phyloP scores from a whole-genome alignment of 2,113 vertebrate genomes.

The Tyrannus savana region DNA sequence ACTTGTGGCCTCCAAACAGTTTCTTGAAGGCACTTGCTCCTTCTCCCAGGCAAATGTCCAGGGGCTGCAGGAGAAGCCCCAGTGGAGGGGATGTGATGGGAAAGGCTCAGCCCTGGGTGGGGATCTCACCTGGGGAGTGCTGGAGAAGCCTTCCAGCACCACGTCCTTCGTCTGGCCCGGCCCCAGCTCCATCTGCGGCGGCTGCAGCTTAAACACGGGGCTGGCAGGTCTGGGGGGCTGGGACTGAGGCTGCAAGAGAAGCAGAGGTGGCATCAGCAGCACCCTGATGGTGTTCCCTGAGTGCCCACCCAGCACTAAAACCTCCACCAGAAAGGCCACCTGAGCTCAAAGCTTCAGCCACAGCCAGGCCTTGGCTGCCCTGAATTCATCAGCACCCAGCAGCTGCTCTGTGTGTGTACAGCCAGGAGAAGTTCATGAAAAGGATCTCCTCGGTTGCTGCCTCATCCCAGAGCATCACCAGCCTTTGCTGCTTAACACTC shows the following conservation, averaged over 20 bases:
- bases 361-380: not conserved
- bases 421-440: not conserved
- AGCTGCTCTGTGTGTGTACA: not conserved
- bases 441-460: not conserved
- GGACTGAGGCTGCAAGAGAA: slow-evolving; percentile 63
- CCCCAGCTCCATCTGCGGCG: slow-evolving; percentile 73
- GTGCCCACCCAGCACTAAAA: not conserved
- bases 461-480: not conserved
- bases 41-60: slow-evolving; percentile 15
- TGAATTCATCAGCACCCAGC: not conserved
- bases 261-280: not conserved
- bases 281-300: rapidly evolving
- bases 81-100: not conserved
- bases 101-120: not conserved
- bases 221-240: not conserved
- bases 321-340: not conserved
- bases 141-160: slow-evolving; percentile 79
- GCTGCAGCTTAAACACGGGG: slow-evolving; percentile 80
- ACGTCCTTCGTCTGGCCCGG: slow-evolving; percentile 77
- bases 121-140: slow-evolving; percentile 76
- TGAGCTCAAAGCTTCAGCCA: not conserved
- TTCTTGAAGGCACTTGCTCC: slow-evolving; percentile 1
- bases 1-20: not conserved
- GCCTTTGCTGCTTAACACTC: not conserved
- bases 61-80: not conserved